Conservation (phyloP, 2,797 vertebrate genomes). For the Coluber constrictor region DNA sequence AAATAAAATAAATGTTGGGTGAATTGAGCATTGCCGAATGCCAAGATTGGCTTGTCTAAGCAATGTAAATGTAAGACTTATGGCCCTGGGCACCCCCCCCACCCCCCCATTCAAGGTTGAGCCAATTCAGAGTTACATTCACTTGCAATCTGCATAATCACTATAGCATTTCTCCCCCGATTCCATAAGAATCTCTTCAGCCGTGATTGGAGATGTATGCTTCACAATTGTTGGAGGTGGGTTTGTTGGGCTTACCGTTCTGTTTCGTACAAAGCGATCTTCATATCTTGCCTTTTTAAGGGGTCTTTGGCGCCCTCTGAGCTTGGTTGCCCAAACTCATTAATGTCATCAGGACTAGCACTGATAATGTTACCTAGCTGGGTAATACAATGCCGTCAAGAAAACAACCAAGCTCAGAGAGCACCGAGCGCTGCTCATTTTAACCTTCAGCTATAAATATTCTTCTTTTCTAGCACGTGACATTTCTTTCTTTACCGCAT, state of each 20-base stretch:
- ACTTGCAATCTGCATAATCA: too few species aligned
- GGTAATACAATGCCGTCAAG: background rate
- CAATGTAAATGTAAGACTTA: background rate
- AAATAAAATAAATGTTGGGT: background rate
- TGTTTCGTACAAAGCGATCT: background rate
- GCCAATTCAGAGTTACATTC: background rate
- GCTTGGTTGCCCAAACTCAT: too few species aligned
- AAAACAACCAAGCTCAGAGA: background rate
- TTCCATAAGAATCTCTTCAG: background rate
- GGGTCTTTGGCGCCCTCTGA: background rate
- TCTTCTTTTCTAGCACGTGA: background rate
- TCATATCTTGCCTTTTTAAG: background rate
- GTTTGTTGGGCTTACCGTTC: background rate
- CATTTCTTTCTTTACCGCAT: background rate
- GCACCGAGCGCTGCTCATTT: background rate
- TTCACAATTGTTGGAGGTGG: background rate
- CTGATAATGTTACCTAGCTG: background rate
- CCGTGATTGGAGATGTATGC: background rate
- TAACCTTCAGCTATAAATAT: background rate
- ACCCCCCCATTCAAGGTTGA: background rate
- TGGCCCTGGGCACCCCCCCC: too few species aligned
- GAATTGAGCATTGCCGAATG: background rate
- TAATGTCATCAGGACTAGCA: background rate
- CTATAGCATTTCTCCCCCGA: background rate
- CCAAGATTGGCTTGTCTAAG: background rate